Evolutionary conservation across 2,888 invertebrate species (phyloP).

Genomic region (Chironomus riparius): DNA sequence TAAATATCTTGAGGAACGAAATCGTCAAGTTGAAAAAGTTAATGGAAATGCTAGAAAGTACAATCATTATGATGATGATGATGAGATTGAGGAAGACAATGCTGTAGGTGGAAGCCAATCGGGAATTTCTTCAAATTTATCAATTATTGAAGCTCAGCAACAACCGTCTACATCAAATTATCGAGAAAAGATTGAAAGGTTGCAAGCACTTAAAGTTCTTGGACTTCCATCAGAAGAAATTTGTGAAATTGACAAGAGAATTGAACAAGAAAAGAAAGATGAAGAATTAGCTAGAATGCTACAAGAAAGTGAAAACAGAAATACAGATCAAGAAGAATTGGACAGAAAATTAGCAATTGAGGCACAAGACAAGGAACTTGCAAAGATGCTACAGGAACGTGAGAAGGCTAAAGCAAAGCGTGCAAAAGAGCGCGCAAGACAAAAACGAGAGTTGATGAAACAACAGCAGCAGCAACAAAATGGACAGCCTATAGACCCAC

Average conservation of each 20-base stretch:
- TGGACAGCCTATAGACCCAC: conserved; percentile 29
- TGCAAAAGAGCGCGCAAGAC: conserved; percentile 59
- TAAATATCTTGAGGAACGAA: conserved; percentile 16
- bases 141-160: neutral
- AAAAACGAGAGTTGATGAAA: conserved; percentile 49
- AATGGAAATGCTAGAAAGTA: neutral
- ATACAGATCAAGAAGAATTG: conserved; percentile 47
- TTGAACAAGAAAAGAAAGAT: conserved; percentile 62
- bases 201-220: conserved; percentile 39
- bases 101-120: conserved; percentile 7
- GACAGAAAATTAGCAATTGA: conserved; percentile 66
- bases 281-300: conserved; percentile 66
- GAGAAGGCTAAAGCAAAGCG: conserved; percentile 61
- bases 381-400: conserved; percentile 64
- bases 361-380: conserved; percentile 70
- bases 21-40: neutral
- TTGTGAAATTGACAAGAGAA: conserved; percentile 49
- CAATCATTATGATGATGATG: conserved; percentile 1
- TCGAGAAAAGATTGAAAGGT: conserved; percentile 26
- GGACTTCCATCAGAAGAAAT: conserved; percentile 46
- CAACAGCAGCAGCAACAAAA: conserved; percentile 44
- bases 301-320: conserved; percentile 64
- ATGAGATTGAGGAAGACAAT: conserved; percentile 27
- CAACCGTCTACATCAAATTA: conserved; percentile 11
- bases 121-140: neutral